Percentiles rank a stretch among this genome's conserved stretches.
Conservation (phyloP, 2,888 invertebrate species). For the Ichneumoninae sp. region DNA sequence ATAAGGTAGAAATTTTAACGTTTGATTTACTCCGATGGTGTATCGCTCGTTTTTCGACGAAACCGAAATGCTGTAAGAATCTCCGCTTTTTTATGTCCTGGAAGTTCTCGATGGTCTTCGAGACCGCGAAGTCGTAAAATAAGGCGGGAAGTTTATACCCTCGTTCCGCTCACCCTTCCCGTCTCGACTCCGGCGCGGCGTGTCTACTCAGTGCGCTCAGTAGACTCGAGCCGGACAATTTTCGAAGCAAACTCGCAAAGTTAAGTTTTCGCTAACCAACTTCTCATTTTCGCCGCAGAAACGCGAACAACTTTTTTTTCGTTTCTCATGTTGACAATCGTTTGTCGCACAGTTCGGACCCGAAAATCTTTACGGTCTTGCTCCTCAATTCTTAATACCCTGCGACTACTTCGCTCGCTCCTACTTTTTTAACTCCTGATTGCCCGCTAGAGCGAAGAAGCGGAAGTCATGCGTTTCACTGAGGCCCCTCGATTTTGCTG, state of each 20-base stretch:
- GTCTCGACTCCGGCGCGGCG: constrained; percentile 1
- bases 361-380: not conserved
- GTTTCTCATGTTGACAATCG: not conserved
- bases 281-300: not conserved
- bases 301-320: not conserved
- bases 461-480: too few species aligned
- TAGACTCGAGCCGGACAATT: not conserved
- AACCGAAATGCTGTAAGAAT: constrained; percentile 28
- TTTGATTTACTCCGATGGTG: not conserved
- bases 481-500: too few species aligned
- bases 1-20: not conserved
- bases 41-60: constrained; percentile 24
- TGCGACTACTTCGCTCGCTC: too few species aligned
- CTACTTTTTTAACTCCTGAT: not conserved
- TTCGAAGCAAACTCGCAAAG: not conserved
- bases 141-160: constrained; percentile 26
- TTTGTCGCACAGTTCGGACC: not conserved
- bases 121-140: constrained; percentile 44
- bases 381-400: too few species aligned
- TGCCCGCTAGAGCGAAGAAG: too few species aligned
- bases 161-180: constrained; percentile 2
- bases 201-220: not conserved
- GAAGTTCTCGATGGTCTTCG: constrained; percentile 34
- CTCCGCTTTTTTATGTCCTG: not conserved
- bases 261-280: not conserved